Base-by-base conservation (phyloP, 2,888 invertebrate species). In the Drosophila mercatorum region DNA sequence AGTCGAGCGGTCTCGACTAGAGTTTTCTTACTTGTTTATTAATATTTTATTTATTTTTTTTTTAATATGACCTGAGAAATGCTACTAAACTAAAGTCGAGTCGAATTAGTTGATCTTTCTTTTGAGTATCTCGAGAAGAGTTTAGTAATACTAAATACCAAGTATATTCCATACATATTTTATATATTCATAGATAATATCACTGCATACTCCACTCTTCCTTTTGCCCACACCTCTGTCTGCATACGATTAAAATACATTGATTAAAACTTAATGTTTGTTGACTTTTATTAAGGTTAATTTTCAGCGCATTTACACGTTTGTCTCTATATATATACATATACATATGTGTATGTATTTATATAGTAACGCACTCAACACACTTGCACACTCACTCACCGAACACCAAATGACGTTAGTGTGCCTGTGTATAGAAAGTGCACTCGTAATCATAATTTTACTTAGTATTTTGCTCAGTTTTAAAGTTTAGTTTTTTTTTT, bases 361-460 rank as follows among this genome's bases (percentile, higher is more conserved):
- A 17, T 31, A 59, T 41, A 47, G 41, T 3, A 4, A 47, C 17
- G 22, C 59, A 68, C 53, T 46, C 51, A 34, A 68, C 38, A 59
- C 47, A 67, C 68, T 68, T 12, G 46, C 68, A 68, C 68, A 59
- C 68, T 53, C n/a, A 38, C 17, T 31, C 68, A 46, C 38, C 10
- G 12, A 12, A 22, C 43, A 40, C 22, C 26, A 44, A 46, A 44
- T 26, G 51, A 68, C 26, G 34, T 26, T 44, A 67, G 67, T 67
- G 68, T 68, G 52, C 51, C 26, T 28, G 58, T 46, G 40, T 28
- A 12, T 26, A 44, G 28, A 0, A 26, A 53, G 44, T 58, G 58
- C 58, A 34, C n/a, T 43, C 2, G 34, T 68, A 66, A 31, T 17
- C 22, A 31, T n/a, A n/a, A n/a, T 26, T 34, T 28, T 38, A 36